Evolutionary conservation across 92 coral and sea anemone genomes (phyloP), one percentile per base, ranked within the genome.

Genomic region (Blastomussa wellsi): DNA sequence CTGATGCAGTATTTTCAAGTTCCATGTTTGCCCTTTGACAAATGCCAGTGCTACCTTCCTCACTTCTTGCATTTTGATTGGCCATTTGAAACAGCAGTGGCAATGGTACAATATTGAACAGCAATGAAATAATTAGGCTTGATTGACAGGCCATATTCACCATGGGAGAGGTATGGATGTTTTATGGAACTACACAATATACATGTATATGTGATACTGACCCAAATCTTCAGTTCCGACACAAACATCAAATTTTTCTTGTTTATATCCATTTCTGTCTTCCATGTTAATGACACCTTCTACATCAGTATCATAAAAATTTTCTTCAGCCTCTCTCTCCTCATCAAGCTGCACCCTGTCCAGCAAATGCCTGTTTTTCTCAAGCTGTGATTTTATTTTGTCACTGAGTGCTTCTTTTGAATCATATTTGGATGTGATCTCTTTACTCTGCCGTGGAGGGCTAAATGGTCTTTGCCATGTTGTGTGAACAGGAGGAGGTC

Each of bases 401-500:
- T 91, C 91, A 44, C 55, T 89, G 11, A 94, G 92, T 1, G 28
- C 86, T 29, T 84, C 90, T 78, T 90, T 89, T 15, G 82, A 68
- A 57, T 83, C 75, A 20, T 77, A 72, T 10, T 39, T 60, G n/a
- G 64, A 52, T 20, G 69, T 13, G 7, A 76, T 14, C 67, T 33
- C 53, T 66, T 69, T 76, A 12, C 67, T 9, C 19, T 76, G 82
- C 14, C 88, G 53, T 57, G 95, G 97, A 4, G 95, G 97, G 26
- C 88, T 84, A 69, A 94, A 94, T 48, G 91, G 91, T 57, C 97
- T 85, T 38, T 85, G 86, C 97, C 97, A 94, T 10, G 95, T 94
- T 41, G 86, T 78, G 32, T 87, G 78, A 16, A 86, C 69, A 14
- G 94, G 89, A 22, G 95, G 90, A 0, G 90, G 51, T 36, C 70